Evolutionary conservation across 1,140 invertebrate genomes (phyloP).

Genomic region (Potamilus streckersoni): DNA sequence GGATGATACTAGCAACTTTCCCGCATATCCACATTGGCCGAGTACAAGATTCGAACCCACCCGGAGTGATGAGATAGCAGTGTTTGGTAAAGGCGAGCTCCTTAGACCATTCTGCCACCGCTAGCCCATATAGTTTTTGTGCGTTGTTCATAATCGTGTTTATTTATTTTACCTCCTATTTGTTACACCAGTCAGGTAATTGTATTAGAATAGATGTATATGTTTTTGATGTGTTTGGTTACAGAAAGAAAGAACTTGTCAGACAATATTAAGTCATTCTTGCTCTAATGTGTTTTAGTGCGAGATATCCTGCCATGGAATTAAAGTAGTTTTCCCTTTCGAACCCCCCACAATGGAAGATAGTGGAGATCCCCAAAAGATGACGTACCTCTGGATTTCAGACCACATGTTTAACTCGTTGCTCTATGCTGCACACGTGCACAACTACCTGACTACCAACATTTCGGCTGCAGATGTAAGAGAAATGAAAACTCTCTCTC

Average conservation of each 20-base stretch:
- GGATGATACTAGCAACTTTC: too few relatives aligned
- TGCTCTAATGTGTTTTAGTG: conserved; percentile 18
- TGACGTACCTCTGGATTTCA: conserved; percentile 48
- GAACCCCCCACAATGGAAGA: conserved; percentile 26
- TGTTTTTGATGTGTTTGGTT: neutral
- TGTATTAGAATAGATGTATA: too few relatives aligned
- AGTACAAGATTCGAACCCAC: too few relatives aligned
- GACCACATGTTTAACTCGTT: conserved; percentile 43
- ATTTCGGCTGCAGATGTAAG: conserved; percentile 44
- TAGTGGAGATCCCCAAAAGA: conserved; percentile 20
- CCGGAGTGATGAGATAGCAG: too few relatives aligned
- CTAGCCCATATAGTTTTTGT: too few relatives aligned
- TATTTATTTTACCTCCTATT: too few relatives aligned
- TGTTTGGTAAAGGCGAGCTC: too few relatives aligned
- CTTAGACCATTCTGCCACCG: too few relatives aligned
- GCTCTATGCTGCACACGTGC: conserved; percentile 29
- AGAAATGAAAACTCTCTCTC: neutral
- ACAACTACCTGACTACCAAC: conserved; percentile 37
- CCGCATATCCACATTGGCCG: too few relatives aligned
- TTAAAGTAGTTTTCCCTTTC: conserved; percentile 33
- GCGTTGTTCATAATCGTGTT: too few relatives aligned
- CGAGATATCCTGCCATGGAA: conserved; percentile 40
- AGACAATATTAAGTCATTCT: neutral
- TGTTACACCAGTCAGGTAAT: too few relatives aligned
- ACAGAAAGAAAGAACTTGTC: neutral